These are phyloP conservation scores for Coracias cyanogaster DNA, from an alignment of 2,797 vertebrate species.

Conservation along the genomic window DNA sequence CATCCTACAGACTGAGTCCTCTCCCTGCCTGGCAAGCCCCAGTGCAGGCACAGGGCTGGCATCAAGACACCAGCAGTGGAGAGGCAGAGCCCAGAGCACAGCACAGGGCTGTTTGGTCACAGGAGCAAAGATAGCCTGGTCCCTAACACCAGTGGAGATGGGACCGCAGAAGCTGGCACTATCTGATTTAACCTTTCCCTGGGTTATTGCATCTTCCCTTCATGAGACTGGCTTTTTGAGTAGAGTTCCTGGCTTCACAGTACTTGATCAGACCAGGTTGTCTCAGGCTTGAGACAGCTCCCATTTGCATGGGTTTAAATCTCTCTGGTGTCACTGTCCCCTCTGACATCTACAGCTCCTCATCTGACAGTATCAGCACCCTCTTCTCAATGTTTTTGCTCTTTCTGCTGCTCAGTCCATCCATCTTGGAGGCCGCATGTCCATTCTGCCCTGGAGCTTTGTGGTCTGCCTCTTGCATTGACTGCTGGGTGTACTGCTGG, in stretches of 20 bases:
- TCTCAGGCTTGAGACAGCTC: background rate
- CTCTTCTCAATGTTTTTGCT: constrained; percentile 89
- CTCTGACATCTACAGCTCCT: constrained; percentile 81
- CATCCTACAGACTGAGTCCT: background rate
- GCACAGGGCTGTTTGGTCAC: background rate
- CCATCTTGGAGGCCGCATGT: constrained; percentile 43
- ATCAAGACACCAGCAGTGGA: background rate
- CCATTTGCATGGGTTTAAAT: background rate
- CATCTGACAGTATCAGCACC: constrained; percentile 90
- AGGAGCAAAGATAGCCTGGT: background rate
- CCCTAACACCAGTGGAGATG: background rate
- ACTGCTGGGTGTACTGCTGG: constrained; percentile 94
- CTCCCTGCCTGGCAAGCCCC: background rate
- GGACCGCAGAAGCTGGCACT: constrained; percentile 33
- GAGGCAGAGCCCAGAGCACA: background rate
- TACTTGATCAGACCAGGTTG: background rate
- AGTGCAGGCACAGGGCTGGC: background rate
- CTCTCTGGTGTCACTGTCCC: background rate
- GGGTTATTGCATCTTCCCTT: constrained; percentile 42
- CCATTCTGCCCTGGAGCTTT: constrained; percentile 76
- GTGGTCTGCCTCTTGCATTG: constrained; percentile 88
- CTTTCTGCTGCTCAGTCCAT: constrained; percentile 60
- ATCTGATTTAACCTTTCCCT: constrained; percentile 2
- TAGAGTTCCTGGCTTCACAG: background rate
- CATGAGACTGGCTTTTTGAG: background rate